A percentile compares a stretch with the other conserved stretches of the same genome.
These are phyloP conservation scores for Bucorvus abyssinicus DNA, from an alignment of 2,797 vertebrate species.

Conservation along the genomic window DNA sequence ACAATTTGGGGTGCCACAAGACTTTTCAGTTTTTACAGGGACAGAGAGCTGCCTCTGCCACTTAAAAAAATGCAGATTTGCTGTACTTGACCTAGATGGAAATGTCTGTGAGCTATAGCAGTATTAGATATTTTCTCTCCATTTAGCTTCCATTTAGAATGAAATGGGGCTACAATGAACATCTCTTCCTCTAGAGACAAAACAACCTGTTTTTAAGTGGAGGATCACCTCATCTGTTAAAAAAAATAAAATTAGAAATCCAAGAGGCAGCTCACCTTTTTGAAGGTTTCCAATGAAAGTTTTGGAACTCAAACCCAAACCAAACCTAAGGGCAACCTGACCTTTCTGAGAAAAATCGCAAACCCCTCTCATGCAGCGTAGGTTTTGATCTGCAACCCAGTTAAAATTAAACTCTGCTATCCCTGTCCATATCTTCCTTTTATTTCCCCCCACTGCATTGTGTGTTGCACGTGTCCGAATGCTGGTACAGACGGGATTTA, in stretches of 20 bases:
- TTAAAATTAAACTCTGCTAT: background rate
- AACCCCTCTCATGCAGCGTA: background rate
- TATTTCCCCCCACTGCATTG: background rate
- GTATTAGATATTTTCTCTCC: slow-evolving; percentile 23
- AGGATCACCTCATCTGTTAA: background rate
- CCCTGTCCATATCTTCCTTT: background rate
- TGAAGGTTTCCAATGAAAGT: background rate
- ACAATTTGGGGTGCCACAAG: background rate
- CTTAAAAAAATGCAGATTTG: slow-evolving; percentile 30
- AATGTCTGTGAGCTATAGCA: background rate
- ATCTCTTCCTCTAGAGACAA: background rate
- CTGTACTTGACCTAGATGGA: slow-evolving; percentile 48
- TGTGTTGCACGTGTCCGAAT: background rate
- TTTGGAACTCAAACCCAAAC: background rate
- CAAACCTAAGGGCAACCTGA: background rate
- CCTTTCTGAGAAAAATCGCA: background rate
- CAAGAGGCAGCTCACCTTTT: background rate
- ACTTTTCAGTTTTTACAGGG: background rate
- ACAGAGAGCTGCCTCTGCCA: background rate
- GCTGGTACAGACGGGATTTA: background rate
- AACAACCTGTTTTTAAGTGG: background rate
- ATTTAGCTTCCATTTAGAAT: slow-evolving; percentile 39
- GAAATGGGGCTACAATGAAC: background rate
- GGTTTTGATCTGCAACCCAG: background rate
- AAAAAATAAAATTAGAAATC: background rate